Conservation (phyloP, 2,888 invertebrate genomes). For the Piscicola geometra region DNA sequence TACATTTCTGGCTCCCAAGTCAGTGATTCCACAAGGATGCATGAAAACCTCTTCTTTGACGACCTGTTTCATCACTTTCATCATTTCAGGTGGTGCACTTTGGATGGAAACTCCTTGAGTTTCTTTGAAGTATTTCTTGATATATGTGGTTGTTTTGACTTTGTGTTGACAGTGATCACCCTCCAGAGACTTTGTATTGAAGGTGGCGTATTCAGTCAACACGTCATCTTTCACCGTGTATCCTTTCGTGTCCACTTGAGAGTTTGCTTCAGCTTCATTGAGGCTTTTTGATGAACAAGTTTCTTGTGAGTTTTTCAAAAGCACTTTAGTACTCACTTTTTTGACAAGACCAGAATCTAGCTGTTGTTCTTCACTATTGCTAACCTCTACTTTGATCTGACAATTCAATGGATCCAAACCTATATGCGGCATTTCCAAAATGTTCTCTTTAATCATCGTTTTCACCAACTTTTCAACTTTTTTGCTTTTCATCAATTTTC, state of each 20-base stretch:
- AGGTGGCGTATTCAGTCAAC: background rate
- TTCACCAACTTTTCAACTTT: constrained; percentile 26
- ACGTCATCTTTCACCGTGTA: constrained; percentile 1
- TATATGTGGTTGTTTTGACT: background rate
- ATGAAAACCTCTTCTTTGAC: constrained; percentile 20
- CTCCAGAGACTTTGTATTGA: background rate
- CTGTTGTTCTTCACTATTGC: background rate
- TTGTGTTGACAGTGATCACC: constrained; percentile 5
- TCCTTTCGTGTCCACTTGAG: background rate
- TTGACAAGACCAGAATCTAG: background rate
- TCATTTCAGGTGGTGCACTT: background rate
- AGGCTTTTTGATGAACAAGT: too few species aligned
- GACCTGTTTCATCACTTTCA: constrained; percentile 15
- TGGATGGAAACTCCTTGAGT: too few species aligned
- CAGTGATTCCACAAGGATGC: background rate
- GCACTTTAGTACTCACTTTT: constrained; percentile 16
- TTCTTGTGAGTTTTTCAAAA: background rate
- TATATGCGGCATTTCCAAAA: constrained; percentile 29
- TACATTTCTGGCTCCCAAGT: background rate
- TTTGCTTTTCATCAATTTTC: constrained; percentile 1
- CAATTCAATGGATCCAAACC: background rate
- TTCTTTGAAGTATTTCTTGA: constrained; percentile 16
- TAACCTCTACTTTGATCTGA: constrained; percentile 2
- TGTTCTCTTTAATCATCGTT: constrained; percentile 31
- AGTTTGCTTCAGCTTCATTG: background rate